Base-by-base conservation (phyloP, 2,888 invertebrate genomes). In the Drosophila nr. perissopoda region DNA sequence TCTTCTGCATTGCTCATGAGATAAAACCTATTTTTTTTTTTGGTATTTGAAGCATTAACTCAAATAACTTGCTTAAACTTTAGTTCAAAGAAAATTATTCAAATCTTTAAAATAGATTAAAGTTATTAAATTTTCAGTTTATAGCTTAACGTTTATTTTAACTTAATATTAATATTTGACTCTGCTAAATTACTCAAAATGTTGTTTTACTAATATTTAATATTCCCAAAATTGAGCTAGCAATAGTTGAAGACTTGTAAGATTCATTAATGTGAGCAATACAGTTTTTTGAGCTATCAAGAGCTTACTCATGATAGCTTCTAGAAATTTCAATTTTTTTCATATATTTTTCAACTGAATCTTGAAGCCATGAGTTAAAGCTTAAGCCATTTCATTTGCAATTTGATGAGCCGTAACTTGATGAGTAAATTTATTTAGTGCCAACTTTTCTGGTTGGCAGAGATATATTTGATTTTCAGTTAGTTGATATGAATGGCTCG, bases 401-500 rank as follows among this genome's bases (percentile, higher is more conserved):
- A 33, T 45, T 48, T 34, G 36, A 53, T 66, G 29, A 25, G 65
- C 25, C 25, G 25, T 2, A 25, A 49, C 40, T 42, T 40, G 25
- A 57, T 58, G 49, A 36, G 11, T 10, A 25, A 18, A 57, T 8
- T n/a, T 38, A 60, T 52, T 38, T 21, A 21, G 3, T 21, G 36
- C 5, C 4, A 51, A 29, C 21, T 51, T 25, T 27, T 2, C 25
- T 27, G 60, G 21, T 11, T 31, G 2, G 25, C 31, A 13, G 2
- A 49, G 25, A 25, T 48, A 21, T 57, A 58, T 45, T 34, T 34
- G n/a, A 21, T 40, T 40, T 56, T 6, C 31, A 69, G 18, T 62
- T 36, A 53, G 33, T 31, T 34, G 52, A 45, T 34, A 53, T 71
- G 48, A 62, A 62, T 48, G 56, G 18, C 13, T 29, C n/a, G 27